These are phyloP conservation scores for Hirtodrosophila trivittata DNA, from an alignment of 2,888 invertebrate species.

Conservation along the genomic window DNA sequence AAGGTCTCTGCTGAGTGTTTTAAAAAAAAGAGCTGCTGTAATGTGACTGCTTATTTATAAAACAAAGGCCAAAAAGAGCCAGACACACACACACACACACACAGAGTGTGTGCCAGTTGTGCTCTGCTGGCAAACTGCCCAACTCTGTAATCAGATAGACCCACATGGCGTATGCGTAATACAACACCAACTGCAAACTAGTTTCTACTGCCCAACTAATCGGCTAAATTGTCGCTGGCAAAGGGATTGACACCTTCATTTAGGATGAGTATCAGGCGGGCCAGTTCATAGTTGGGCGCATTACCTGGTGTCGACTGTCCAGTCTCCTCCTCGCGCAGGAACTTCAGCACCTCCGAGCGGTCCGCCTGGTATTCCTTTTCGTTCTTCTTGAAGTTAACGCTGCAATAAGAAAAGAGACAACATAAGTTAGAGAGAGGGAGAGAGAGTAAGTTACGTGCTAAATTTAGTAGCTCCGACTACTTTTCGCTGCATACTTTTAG, in stretches of 20 bases:
- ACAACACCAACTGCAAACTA: conserved; percentile 16
- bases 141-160: conserved; percentile 4
- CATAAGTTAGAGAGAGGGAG: conserved; percentile 6
- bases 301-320: conserved; percentile 89
- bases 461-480: conserved; percentile 16
- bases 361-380: conserved; percentile 94
- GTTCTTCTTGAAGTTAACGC: conserved; percentile 98
- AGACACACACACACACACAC: background rate
- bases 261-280: conserved; percentile 75
- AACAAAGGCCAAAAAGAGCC: conserved; percentile 37
- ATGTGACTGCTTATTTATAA: conserved; percentile 32
- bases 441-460: conserved; percentile 1
- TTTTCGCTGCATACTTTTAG: conserved; percentile 61
- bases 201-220: conserved; percentile 41
- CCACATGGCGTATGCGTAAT: conserved; percentile 35
- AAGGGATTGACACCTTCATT: conserved; percentile 80
- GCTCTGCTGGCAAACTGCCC: conserved; percentile 49
- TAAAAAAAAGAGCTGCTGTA: conserved; percentile 69
- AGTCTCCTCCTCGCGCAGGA: conserved; percentile 94
- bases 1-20: conserved; percentile 72
- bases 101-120: conserved; percentile 14
- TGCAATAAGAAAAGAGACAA: conserved; percentile 81
- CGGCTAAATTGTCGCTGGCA: conserved; percentile 68
- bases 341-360: conserved; percentile 95
- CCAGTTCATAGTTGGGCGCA: conserved; percentile 73